phyloP scores from a whole-genome alignment of 2,888 invertebrate species.

The Ferrisia virgata region DNA sequence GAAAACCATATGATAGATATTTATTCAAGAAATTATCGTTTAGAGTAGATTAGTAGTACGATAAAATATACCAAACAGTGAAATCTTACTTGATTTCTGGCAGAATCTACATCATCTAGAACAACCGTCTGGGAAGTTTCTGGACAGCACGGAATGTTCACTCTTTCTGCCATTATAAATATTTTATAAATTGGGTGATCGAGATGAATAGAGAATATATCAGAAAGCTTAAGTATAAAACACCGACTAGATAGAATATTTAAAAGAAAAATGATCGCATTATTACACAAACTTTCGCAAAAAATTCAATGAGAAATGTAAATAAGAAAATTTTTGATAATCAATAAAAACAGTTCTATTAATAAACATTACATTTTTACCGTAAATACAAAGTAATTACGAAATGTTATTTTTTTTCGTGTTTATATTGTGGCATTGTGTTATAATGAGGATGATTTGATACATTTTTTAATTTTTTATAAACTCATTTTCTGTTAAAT shows the following conservation, averaged over 20 bases:
- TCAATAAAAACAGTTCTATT: background rate
- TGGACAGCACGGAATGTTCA: background rate
- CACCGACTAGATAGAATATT: background rate
- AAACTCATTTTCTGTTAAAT: background rate
- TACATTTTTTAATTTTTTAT: background rate
- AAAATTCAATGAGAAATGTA: background rate
- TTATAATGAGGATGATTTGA: too few species aligned
- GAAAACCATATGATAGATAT: background rate
- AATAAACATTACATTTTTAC: too few species aligned
- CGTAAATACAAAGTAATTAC: background rate
- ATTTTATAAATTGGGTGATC: too few species aligned
- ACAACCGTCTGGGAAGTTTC: slow-evolving; percentile 28
- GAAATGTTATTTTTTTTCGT: background rate
- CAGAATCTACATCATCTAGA: slow-evolving; percentile 38
- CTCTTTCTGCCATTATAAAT: slow-evolving; percentile 32
- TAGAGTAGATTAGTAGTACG: background rate
- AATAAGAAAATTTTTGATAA: background rate
- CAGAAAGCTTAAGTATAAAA: background rate
- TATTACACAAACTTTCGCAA: background rate
- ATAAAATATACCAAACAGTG: background rate
- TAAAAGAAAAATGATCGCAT: background rate
- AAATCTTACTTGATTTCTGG: slow-evolving; percentile 9
- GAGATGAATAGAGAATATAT: too few species aligned
- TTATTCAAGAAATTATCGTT: background rate
- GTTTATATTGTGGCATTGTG: too few species aligned